These are phyloP conservation scores for Apis laboriosa DNA, from an alignment of 1,140 invertebrate genomes.

Conservation along the genomic window DNA sequence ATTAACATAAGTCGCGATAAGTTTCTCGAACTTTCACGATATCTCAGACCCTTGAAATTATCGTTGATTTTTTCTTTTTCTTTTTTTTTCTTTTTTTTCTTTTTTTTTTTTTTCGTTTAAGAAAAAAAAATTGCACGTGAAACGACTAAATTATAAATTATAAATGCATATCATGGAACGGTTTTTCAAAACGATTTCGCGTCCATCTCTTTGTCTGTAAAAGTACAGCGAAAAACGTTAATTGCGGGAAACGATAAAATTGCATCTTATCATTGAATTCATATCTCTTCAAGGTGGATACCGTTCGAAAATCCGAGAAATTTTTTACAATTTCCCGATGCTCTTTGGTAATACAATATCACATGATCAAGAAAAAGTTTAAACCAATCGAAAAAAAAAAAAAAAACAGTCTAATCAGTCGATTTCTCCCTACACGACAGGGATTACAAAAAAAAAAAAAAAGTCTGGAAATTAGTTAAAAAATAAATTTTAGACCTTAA, in stretches of 20 bases:
- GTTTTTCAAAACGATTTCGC: background rate
- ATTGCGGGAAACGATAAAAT: background rate
- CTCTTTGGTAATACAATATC: slow-evolving; percentile 82
- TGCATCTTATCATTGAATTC: background rate
- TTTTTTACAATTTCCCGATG: slow-evolving; percentile 75
- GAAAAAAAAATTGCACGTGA: background rate
- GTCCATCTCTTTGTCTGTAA: background rate
- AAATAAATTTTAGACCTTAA: slow-evolving; percentile 75
- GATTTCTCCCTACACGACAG: slow-evolving; percentile 67
- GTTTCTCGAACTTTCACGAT: slow-evolving; percentile 56
- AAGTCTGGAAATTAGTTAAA: slow-evolving; percentile 68
- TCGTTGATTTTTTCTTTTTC: background rate
- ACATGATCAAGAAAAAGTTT: slow-evolving; percentile 78
- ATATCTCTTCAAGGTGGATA: slow-evolving; percentile 8
- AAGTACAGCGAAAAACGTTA: background rate
- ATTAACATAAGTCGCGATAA: slow-evolving; percentile 61
- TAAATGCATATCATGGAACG: slow-evolving; percentile 2
- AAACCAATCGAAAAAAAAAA: slow-evolving; percentile 74
- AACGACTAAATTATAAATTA: background rate
- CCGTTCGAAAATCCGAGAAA: slow-evolving; percentile 42
- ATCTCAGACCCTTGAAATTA: slow-evolving; percentile 20
- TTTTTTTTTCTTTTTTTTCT: background rate
- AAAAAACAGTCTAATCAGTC: slow-evolving; percentile 77
- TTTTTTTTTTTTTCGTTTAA: background rate
- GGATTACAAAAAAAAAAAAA: slow-evolving; percentile 61